Conservation (phyloP, 2,888 invertebrate genomes). For the Falcaria lacertinaria region DNA sequence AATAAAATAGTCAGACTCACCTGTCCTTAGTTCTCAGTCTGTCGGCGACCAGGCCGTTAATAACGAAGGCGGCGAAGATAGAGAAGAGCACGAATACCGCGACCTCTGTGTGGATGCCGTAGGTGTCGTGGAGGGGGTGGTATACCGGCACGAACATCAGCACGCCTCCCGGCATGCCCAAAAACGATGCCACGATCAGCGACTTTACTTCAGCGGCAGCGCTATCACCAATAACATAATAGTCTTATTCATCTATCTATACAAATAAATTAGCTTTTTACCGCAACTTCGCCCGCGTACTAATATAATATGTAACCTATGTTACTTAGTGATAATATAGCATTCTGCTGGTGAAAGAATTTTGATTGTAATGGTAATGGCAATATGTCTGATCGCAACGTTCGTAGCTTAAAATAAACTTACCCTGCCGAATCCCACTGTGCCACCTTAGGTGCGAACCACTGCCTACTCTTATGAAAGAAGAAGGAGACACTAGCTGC, state of each 20-base stretch:
- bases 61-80: slow-evolving; percentile 78
- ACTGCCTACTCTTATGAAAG: slow-evolving; percentile 79
- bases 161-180: slow-evolving; percentile 87
- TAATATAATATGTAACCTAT: too few relatives aligned
- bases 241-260: too few relatives aligned
- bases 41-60: slow-evolving; percentile 79
- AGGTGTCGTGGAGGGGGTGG: slow-evolving; percentile 86
- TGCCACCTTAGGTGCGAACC: slow-evolving; percentile 71
- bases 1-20: slow-evolving; percentile 28
- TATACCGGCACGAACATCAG: slow-evolving; percentile 86
- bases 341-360: too few relatives aligned
- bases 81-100: slow-evolving; percentile 83
- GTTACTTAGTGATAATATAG: too few relatives aligned
- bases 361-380: too few relatives aligned
- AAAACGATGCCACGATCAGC: slow-evolving; percentile 77
- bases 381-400: too few relatives aligned
- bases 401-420: slow-evolving; percentile 26
- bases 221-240: slow-evolving; percentile 33
- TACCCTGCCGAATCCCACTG: slow-evolving; percentile 81
- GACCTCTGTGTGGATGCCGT: slow-evolving; percentile 84
- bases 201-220: slow-evolving; percentile 47
- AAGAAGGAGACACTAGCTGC: slow-evolving; percentile 85
- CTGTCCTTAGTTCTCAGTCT: slow-evolving; percentile 42
- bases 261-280: too few relatives aligned
- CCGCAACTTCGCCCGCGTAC: too few relatives aligned